phyloP scores from a whole-genome alignment of 2,113 vertebrate genomes.

The Trinectes maculatus region DNA sequence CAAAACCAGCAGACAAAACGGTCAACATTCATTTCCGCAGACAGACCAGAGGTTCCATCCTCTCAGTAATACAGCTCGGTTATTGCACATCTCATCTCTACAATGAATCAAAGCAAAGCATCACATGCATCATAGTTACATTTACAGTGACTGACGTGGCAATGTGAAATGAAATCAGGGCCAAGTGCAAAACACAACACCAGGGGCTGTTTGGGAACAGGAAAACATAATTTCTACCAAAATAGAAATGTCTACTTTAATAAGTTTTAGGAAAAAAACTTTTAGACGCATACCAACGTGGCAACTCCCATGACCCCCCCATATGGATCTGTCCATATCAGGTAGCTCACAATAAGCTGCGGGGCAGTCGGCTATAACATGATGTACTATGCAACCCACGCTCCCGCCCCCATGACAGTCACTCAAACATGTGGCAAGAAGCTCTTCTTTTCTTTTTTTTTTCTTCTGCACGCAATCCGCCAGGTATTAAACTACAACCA shows the following conservation, averaged over 20 bases:
- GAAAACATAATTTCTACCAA: constrained; percentile 15
- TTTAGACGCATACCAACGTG: no score
- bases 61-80: constrained; percentile 25
- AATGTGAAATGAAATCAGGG: constrained; percentile 22
- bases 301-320: not conserved
- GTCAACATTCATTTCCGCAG: constrained; percentile 30
- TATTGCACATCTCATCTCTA: constrained; percentile 71
- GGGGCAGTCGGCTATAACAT: constrained; percentile 27
- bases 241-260: not conserved
- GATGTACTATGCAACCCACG: constrained; percentile 30
- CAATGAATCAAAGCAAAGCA: constrained; percentile 44
- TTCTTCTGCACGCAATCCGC: constrained; percentile 8
- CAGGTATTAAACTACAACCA: constrained; percentile 19
- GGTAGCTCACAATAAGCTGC: constrained; percentile 5
- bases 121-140: constrained; percentile 10
- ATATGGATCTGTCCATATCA: not conserved
- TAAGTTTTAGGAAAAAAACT: not conserved
- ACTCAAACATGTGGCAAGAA: constrained; percentile 22
- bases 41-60: constrained; percentile 18
- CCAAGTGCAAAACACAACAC: constrained; percentile 48
- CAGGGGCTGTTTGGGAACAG: not conserved
- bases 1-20: constrained; percentile 64
- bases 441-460: no score
- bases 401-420: not conserved
- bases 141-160: constrained; percentile 32